These are phyloP conservation scores for Tupiocoris notatus DNA, from an alignment of 2,888 invertebrate genomes.

Conservation along the genomic window DNA sequence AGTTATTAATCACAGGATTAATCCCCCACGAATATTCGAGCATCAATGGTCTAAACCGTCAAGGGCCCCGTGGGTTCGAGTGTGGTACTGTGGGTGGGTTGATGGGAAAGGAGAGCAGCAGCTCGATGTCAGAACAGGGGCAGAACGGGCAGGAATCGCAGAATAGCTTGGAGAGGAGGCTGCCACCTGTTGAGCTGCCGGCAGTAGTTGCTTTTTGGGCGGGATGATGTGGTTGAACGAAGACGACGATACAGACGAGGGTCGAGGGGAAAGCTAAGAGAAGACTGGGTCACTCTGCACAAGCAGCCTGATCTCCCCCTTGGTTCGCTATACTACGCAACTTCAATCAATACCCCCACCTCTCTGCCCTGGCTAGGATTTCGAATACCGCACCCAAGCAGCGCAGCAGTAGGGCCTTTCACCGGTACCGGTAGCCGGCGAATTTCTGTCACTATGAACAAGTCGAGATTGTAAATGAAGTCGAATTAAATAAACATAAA, in stretches of 20 bases:
- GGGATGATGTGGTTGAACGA: background rate
- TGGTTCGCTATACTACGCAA: background rate
- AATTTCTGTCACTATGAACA: too few species aligned
- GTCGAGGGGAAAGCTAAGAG: background rate
- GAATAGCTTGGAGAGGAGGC: background rate
- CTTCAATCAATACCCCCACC: conserved; percentile 27
- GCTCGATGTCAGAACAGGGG: background rate
- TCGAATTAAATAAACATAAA: too few species aligned
- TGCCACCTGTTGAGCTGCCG: conserved; percentile 28
- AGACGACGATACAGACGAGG: background rate
- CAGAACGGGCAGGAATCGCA: background rate
- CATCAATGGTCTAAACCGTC: conserved; percentile 6
- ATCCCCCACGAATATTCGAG: background rate
- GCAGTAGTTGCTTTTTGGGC: background rate
- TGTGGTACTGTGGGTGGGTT: too few species aligned
- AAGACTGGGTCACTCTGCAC: conserved; percentile 24
- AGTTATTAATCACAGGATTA: background rate
- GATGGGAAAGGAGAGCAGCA: too few species aligned
- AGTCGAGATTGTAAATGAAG: too few species aligned
- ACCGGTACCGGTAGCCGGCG: background rate
- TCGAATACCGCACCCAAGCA: conserved; percentile 22
- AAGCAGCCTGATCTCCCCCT: background rate
- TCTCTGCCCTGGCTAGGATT: background rate
- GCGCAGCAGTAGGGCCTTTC: background rate
- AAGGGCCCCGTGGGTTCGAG: background rate